Percentiles rank a stretch among this genome's conserved stretches.
Evolutionary conservation across 2,113 vertebrate species (phyloP).

Genomic region (Rynchops niger): DNA sequence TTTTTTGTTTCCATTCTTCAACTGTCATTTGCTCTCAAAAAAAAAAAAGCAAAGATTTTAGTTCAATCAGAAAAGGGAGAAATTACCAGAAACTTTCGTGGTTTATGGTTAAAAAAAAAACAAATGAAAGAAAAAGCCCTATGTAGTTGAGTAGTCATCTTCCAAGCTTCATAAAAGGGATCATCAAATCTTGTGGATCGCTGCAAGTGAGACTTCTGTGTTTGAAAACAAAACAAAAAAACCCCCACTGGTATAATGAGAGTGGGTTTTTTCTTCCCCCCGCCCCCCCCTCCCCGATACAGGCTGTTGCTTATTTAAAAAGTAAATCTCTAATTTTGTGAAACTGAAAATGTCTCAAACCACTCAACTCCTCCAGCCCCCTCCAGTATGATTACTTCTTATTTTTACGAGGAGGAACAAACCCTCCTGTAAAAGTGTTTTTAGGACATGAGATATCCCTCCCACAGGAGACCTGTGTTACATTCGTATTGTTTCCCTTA

Average conservation of each 20-base stretch:
- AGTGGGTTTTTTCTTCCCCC: too few species aligned
- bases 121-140: not conserved
- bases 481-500: not conserved
- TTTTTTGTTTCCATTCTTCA: not conserved
- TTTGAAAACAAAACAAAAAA: not conserved
- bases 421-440: not conserved
- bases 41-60: not conserved
- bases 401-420: not conserved
- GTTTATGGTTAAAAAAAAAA: not conserved
- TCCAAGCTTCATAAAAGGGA: not conserved
- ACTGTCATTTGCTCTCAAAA: not conserved
- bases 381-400: not conserved
- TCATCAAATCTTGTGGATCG: not conserved
- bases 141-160: not conserved
- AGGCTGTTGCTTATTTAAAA: not conserved
- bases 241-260: not conserved
- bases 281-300: too few species aligned
- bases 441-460: not conserved
- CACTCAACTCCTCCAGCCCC: not conserved
- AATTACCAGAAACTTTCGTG: not conserved
- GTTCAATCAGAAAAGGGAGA: not conserved
- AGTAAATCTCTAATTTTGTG: not conserved
- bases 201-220: not conserved
- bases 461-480: not conserved
- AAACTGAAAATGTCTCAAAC: not conserved